phyloP scores from a whole-genome alignment of 2,888 invertebrate genomes.

The Fragum fragum region DNA sequence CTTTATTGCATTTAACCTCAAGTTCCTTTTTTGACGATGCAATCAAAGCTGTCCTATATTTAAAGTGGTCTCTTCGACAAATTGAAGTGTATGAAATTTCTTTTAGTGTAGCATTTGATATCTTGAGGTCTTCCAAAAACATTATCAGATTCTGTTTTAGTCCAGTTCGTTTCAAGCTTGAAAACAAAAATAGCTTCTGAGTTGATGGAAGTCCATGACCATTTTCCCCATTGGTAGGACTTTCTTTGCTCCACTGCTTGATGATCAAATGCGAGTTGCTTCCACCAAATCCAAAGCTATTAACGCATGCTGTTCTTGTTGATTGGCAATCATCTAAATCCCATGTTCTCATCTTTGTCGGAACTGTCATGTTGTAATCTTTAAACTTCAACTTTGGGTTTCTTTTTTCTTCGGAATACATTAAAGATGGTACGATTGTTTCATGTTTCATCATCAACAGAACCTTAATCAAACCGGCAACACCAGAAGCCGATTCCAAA shows the following conservation, averaged over 20 bases:
- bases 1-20: background rate
- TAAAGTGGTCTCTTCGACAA: slow-evolving; percentile 64
- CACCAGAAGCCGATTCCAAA: slow-evolving; percentile 73
- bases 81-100: slow-evolving; percentile 62
- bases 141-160: slow-evolving; percentile 10
- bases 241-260: background rate
- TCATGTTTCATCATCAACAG: slow-evolving; percentile 74
- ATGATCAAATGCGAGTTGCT: slow-evolving; percentile 18
- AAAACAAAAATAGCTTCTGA: slow-evolving; percentile 8
- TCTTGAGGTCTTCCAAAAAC: background rate
- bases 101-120: background rate
- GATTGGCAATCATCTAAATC: background rate
- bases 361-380: slow-evolving; percentile 62
- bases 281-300: slow-evolving; percentile 32
- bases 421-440: slow-evolving; percentile 69
- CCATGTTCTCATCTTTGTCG: slow-evolving; percentile 51
- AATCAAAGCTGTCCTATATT: slow-evolving; percentile 50
- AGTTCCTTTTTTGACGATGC: slow-evolving; percentile 4
- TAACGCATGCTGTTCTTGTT: slow-evolving; percentile 5
- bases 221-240: background rate
- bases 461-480: slow-evolving; percentile 74
- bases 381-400: slow-evolving; percentile 24
- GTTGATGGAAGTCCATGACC: background rate
- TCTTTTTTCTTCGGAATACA: slow-evolving; percentile 56
- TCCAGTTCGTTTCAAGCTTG: background rate